Evolutionary conservation across 2,888 invertebrate genomes (phyloP), one percentile per base, ranked within the genome.

Genomic region (Conomelus anceps): DNA sequence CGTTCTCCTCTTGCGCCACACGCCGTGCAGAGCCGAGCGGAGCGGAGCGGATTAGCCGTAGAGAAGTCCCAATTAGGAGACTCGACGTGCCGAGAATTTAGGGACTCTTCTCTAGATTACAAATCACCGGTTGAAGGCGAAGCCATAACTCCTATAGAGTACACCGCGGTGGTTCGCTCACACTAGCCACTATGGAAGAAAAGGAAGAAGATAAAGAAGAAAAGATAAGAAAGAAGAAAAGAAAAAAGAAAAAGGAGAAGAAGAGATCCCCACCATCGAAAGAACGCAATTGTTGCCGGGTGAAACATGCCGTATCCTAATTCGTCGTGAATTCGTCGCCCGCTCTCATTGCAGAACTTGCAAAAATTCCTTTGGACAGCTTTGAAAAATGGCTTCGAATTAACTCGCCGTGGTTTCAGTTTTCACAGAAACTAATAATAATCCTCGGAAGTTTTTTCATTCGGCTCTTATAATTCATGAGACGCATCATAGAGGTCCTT

Each of bases 11-110:
- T n/a, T n/a, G n/a, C n/a, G n/a, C n/a, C n/a, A n/a, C n/a, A n/a
- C n/a, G n/a, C n/a, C n/a, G n/a, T n/a, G n/a, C n/a, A n/a, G n/a
- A n/a, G 22, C 23, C 11, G 22, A 11, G 23, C 20, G 23, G 86
- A 86, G 86, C 22, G 24, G 86, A 29, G 23, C 24, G 86, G 86
- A 86, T 86, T 86, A 86, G 86, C 86, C 22, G 24, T 29, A 23
- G 86, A 86, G 86, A 86, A 86, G 86, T 23, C 86, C 86, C 86
- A 86, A 86, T 86, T 86, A 86, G 86, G 86, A 29, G 86, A 23
- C 26, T 24, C 26, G 29, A 86, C 86, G 86, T 86, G 86, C 86
- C 22, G 24, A 29, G 86, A 86, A 86, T 86, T 26, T 23, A 86
- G 86, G 86, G 86, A 86, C 86, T 86, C 86, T 86, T 86, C 29